Evolutionary conservation across 2,888 invertebrate species (phyloP).

Genomic region (Criorhina ranunculi): DNA sequence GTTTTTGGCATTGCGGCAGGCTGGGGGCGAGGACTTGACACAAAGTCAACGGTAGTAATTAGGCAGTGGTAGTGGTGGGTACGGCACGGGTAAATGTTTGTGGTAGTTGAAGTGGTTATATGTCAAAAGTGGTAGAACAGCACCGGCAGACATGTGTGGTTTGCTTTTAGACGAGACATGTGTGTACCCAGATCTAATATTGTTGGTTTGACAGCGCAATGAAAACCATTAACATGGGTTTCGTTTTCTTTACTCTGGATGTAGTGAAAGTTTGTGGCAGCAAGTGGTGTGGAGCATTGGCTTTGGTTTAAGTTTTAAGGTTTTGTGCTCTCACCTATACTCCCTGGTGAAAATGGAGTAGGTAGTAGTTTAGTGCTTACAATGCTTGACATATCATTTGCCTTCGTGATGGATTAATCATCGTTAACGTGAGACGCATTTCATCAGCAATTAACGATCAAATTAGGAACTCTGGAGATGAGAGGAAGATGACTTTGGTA

Average conservation of each 20-base stretch:
- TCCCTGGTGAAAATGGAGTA: not conserved
- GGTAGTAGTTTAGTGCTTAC: not conserved
- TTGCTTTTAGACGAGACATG: conserved; percentile 35
- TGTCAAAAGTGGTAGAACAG: conserved; percentile 37
- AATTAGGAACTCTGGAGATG: no score
- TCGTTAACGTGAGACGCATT: not conserved
- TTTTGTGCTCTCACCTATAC: not conserved
- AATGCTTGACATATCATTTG: not conserved
- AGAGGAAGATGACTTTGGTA: no score
- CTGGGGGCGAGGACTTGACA: conserved; percentile 12
- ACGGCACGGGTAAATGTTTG: conserved; percentile 34
- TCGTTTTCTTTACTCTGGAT: not conserved
- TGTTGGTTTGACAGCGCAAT: conserved; percentile 42
- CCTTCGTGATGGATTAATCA: not conserved
- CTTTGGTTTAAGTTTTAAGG: conserved; percentile 13
- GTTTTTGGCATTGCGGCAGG: conserved; percentile 33
- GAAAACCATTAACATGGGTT: conserved; percentile 32
- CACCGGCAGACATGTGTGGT: conserved; percentile 24
- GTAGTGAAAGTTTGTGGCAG: conserved; percentile 9
- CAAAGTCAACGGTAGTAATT: conserved; percentile 47
- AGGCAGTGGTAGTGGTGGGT: conserved; percentile 11
- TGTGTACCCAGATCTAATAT: conserved; percentile 37
- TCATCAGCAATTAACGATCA: no score
- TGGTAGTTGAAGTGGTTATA: conserved; percentile 48
- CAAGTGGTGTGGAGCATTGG: conserved; percentile 7